Percentiles rank a stretch among this genome's conserved stretches.
Conservation (phyloP, 2,888 invertebrate genomes). For the Clepsis dumicolana region DNA sequence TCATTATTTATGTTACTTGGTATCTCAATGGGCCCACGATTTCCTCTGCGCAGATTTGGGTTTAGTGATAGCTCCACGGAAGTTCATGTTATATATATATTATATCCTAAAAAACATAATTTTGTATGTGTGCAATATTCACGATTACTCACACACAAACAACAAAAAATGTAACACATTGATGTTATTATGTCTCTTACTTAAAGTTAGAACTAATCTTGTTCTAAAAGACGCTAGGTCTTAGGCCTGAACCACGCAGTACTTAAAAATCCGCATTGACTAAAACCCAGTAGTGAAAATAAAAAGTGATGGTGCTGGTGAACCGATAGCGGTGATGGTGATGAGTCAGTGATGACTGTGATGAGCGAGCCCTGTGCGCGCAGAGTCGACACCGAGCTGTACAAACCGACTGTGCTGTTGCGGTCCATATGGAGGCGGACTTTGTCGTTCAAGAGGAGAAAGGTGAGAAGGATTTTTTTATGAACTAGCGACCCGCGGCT, state of each 20-base stretch:
- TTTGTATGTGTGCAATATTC: too few relatives aligned
- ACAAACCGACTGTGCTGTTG: constrained; percentile 68
- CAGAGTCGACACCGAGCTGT: constrained; percentile 61
- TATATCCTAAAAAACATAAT: too few relatives aligned
- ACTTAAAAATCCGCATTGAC: not conserved
- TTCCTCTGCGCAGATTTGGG: too few relatives aligned
- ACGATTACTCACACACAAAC: too few relatives aligned
- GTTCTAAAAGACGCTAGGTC: not conserved
- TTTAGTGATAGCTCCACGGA: too few relatives aligned
- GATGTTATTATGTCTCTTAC: too few relatives aligned
- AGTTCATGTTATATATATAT: too few relatives aligned
- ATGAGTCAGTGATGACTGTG: constrained; percentile 70
- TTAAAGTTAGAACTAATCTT: not conserved
- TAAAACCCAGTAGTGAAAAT: constrained; percentile 16
- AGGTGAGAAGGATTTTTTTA: constrained; percentile 61
- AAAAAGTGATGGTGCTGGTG: constrained; percentile 43
- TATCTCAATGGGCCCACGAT: too few relatives aligned
- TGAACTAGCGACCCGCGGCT: too few relatives aligned
- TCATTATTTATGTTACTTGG: too few relatives aligned
- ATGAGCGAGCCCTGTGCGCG: constrained; percentile 74
- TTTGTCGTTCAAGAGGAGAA: constrained; percentile 73
- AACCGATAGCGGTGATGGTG: constrained; percentile 16
- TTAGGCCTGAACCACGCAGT: too few relatives aligned
- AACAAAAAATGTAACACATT: too few relatives aligned
- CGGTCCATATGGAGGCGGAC: constrained; percentile 78